phyloP scores from a whole-genome alignment of 2,113 vertebrate species.

The Thalassarche chlororhynchos region DNA sequence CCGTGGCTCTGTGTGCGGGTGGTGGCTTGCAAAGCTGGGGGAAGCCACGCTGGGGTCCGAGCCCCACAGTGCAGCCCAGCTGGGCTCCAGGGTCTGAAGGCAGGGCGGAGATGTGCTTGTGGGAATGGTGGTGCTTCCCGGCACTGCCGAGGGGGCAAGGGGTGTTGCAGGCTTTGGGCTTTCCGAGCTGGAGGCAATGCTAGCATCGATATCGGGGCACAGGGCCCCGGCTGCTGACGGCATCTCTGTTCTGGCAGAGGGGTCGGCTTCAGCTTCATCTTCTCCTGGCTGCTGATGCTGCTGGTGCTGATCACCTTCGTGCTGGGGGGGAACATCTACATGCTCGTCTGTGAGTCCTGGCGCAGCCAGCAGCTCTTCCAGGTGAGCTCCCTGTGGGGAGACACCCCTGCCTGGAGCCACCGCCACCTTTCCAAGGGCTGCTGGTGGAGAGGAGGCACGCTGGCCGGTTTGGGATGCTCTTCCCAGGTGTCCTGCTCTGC shows the following conservation, averaged over 20 bases:
- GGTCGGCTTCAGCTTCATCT: constrained; percentile 86
- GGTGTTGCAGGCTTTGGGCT: not conserved
- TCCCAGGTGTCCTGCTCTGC: not conserved
- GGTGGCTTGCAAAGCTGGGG: not conserved
- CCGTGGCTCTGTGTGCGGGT: fast-evolving
- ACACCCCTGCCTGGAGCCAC: not conserved
- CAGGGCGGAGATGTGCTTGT: not conserved
- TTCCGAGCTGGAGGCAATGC: not conserved
- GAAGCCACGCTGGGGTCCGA: not conserved
- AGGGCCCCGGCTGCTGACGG: not conserved
- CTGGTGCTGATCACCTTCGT: constrained; percentile 78
- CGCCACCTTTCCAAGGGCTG: not conserved
- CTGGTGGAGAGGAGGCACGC: not conserved
- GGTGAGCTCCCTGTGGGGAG: constrained; percentile 56
- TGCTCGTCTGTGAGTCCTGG: constrained; percentile 82
- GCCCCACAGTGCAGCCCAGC: not conserved
- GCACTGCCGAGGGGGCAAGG: not conserved
- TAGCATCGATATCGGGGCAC: fast-evolving
- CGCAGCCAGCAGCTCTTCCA: constrained; percentile 72
- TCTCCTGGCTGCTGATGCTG: constrained; percentile 89
- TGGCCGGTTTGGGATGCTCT: not conserved
- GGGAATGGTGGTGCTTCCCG: not conserved
- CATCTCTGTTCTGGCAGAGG: constrained; percentile 67
- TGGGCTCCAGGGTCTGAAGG: not conserved
- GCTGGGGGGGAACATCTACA: constrained; percentile 79